Base-by-base conservation (phyloP, 1,140 invertebrate species). In the Lineus longissimus region DNA sequence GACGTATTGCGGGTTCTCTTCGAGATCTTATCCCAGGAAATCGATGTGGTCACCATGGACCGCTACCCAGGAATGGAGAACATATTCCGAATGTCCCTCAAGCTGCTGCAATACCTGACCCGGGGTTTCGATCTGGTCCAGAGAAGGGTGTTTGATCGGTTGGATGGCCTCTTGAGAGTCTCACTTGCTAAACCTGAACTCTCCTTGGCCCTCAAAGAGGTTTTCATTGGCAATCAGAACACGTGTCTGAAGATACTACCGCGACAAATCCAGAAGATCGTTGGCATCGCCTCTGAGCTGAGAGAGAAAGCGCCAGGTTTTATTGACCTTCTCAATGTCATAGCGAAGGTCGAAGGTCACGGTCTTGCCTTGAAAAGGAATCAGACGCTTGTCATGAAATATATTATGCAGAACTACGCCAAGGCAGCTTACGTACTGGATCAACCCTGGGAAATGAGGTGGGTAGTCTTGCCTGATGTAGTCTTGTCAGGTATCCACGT, bases 321-420 rank as follows among this genome's bases (percentile, higher is more conserved):
- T 43, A 71, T 81, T 27, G 76, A 78, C 45, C 69, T 82, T 6
- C 70, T 82, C 0, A 73, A 76, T 36, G 73, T 74, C 9, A 68
- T 80, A 25, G 78, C 79, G 13, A 79, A 80, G 66, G 80, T 82
- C 1, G 77, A 81, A 57, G 76, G 75, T 11, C 73, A 79, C 9
- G 77, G 80, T 57, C 61, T 82, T 41, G 76, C 80, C 17, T 74
- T 82, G 62, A 82, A 82, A 64, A 64, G 79, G 23, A 82, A 82
- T 55, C 80, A 80, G 62, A 73, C 73, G 13, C 72, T 76, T 17
- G 79, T 80, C 2, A 82, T 82, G 79, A 82, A 82, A 64, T 82
- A 81, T 61, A 74, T 82, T 61, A 82, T 82, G 80, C 78, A 81
- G 68, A 76, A 77, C 47, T 77, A 75, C 62, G 74, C 73, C 31